Evolutionary conservation across 1,140 invertebrate genomes (phyloP).

Genomic region (Eufriesea mexicana): DNA sequence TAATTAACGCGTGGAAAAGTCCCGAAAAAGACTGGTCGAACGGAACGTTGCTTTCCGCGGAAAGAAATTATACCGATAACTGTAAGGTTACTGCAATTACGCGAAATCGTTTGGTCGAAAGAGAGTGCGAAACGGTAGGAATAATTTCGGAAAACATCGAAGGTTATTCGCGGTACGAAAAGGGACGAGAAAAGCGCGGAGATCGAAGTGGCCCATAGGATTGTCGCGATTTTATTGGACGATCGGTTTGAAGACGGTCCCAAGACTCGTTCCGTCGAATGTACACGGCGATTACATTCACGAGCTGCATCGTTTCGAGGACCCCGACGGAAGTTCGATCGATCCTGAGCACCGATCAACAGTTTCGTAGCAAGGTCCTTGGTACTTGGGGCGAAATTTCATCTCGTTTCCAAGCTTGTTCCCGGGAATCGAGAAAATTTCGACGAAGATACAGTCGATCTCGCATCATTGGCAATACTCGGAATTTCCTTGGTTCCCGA

Average conservation of each 20-base stretch:
- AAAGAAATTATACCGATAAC: not conserved
- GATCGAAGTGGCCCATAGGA: not conserved
- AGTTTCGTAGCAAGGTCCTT: not conserved
- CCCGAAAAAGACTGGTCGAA: not conserved
- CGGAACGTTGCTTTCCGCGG: too few relatives aligned
- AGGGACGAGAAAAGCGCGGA: not conserved
- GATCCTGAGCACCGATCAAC: not conserved
- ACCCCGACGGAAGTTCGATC: slow-evolving; percentile 3
- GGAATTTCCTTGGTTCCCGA: not conserved
- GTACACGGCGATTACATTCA: slow-evolving; percentile 1
- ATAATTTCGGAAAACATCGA: not conserved
- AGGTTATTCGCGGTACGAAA: not conserved
- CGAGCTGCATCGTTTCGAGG: not conserved
- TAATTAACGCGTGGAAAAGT: not conserved
- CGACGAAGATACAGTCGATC: not conserved
- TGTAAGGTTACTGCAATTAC: too few relatives aligned
- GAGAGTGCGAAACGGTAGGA: not conserved
- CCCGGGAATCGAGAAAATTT: slow-evolving; percentile 4
- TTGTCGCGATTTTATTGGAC: not conserved
- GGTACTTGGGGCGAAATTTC: not conserved
- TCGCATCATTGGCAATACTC: not conserved
- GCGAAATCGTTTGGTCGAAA: not conserved
- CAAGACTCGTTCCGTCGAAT: not conserved
- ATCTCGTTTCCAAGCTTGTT: not conserved
- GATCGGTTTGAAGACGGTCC: not conserved